Percentiles rank a stretch among this genome's conserved stretches.
phyloP scores from a whole-genome alignment of 2,797 vertebrate genomes.

The Eidolon dupreanum region DNA sequence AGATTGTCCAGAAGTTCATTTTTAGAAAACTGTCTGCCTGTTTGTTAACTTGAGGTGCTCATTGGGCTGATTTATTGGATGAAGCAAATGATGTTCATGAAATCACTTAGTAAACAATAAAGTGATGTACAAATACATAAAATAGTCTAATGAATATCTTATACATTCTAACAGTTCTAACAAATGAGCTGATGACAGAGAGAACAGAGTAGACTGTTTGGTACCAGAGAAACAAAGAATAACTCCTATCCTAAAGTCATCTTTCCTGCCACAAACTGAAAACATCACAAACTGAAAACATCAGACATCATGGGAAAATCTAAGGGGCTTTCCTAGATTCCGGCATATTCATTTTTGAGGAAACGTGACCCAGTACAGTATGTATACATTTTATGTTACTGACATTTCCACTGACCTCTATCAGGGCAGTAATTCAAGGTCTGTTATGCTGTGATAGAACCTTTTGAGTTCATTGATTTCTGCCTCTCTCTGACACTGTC shows the following conservation, averaged over 20 bases:
- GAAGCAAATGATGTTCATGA: background rate
- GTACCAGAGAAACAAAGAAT: background rate
- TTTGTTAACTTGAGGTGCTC: background rate
- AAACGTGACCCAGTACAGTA: background rate
- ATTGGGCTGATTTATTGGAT: background rate
- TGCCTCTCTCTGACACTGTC: conserved; percentile 39
- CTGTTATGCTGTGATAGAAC: conserved; percentile 39
- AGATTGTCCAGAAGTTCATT: background rate
- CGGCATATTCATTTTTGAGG: background rate
- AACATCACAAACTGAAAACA: conserved; percentile 48
- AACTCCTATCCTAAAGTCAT: background rate
- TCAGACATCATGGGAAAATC: background rate
- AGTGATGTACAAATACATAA: background rate
- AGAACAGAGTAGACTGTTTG: background rate
- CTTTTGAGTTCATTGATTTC: background rate
- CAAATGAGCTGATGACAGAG: background rate
- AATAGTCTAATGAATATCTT: background rate
- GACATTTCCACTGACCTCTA: background rate
- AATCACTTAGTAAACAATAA: background rate
- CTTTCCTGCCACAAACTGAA: background rate
- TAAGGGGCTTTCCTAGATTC: background rate
- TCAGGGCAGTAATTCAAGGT: conserved; percentile 3
- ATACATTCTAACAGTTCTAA: background rate
- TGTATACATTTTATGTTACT: background rate
- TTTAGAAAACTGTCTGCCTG: background rate